Evolutionary conservation across 2,113 vertebrate genomes (phyloP), one percentile per base, ranked within the genome.

Genomic region (Cygnus buccinator): DNA sequence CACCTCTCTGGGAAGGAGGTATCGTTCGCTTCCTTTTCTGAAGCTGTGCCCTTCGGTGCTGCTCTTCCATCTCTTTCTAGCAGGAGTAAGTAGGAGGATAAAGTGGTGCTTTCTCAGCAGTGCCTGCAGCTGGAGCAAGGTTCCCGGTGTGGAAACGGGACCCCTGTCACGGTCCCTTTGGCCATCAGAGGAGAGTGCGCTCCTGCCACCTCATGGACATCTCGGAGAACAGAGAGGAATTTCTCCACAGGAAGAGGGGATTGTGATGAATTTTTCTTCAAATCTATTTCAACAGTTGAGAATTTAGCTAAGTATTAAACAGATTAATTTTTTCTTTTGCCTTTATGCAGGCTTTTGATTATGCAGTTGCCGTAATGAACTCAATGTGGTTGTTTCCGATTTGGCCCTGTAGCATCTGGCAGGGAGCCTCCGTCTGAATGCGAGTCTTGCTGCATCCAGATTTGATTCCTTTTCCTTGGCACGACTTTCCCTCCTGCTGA

Each of bases 301-400:
- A 97, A 97, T 96, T 97, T 87, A 96, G 96, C 93, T 95, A 93
- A 96, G 96, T 94, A 97, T 97, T 97, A 98, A 97, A 89, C 62
- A 96, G 96, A 97, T 97, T 97, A 95, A 73, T 94, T 90, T 89
- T 84, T 70, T 65, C 33, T 95, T 90, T 94, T 91, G 59, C 87
- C 84, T 97, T 97, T 97, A 86, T 96, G 74, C 70, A 68, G 96
- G 87, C 95, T 97, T 97, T 98, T 97, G 97, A 98, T 98, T 97
- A 84, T 94, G 96, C 91, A 87, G 87, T 93, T 88, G 86, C 94
- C 82, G 90, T 97, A 97, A 98, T 97, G 97, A 98, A 96, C 96
- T 97, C 97, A 97, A 90, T 81, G 97, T 98, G 97, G 96, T 96
- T 93, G 96, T 98, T 98, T 98, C 98, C 97, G 96, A 97, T 96